Percentiles rank a stretch among this genome's conserved stretches.
Evolutionary conservation across 1,140 invertebrate species (phyloP).

Genomic region (Drosophila ohnishii): DNA sequence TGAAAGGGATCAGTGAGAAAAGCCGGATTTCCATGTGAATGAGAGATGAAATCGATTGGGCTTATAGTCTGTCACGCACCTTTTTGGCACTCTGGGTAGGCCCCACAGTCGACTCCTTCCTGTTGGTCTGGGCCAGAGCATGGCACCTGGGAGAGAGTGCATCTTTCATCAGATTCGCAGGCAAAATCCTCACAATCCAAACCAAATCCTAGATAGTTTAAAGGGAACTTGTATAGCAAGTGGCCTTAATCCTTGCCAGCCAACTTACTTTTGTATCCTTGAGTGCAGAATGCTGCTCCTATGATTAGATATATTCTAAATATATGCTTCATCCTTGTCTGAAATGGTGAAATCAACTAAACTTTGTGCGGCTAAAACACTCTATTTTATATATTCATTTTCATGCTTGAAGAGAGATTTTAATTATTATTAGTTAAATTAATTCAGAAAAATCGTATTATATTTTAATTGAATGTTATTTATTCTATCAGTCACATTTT

Average conservation of each 20-base stretch:
- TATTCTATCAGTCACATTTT: slow-evolving; percentile 1
- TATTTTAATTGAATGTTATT: slow-evolving; percentile 3
- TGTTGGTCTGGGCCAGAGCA: slow-evolving; percentile 39
- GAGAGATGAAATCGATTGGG: neutral
- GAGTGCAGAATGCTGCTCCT: neutral
- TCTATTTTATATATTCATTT: slow-evolving; percentile 27
- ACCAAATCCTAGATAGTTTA: slow-evolving; percentile 64
- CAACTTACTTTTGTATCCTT: slow-evolving; percentile 46
- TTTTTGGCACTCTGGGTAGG: slow-evolving; percentile 46
- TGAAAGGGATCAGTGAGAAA: slow-evolving; percentile 57
- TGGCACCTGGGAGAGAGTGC: slow-evolving; percentile 24
- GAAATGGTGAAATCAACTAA: slow-evolving; percentile 20
- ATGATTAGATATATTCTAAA: slow-evolving; percentile 12
- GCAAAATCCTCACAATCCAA: slow-evolving; percentile 46
- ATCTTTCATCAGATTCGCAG: slow-evolving; percentile 34
- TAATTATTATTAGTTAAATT: slow-evolving; percentile 38
- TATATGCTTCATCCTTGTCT: slow-evolving; percentile 7
- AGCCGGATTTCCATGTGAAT: slow-evolving; percentile 20
- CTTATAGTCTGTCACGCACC: slow-evolving; percentile 27
- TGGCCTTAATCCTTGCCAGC: neutral
- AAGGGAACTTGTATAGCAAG: too few species aligned
- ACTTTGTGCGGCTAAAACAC: neutral
- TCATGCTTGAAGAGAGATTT: slow-evolving; percentile 16
- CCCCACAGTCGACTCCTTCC: slow-evolving; percentile 45
- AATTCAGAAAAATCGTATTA: slow-evolving; percentile 3